Evolutionary conservation across 2,888 invertebrate species (phyloP).

Genomic region (Spodoptera picta): DNA sequence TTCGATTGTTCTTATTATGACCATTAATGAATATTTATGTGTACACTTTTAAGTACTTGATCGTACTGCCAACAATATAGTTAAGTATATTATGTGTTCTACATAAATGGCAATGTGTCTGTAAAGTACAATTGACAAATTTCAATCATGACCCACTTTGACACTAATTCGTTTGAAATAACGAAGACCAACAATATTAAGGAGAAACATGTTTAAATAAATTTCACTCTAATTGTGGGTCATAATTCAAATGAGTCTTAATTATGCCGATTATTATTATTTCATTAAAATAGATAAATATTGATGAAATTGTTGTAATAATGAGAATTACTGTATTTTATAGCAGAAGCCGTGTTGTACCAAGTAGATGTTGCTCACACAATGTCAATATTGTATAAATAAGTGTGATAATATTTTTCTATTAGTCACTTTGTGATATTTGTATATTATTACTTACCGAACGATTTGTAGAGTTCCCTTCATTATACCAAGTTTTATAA

Average conservation of each 20-base stretch:
- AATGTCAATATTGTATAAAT: conserved; percentile 45
- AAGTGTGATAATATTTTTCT: conserved; percentile 50
- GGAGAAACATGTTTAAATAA: too few relatives aligned
- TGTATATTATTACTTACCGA: neutral
- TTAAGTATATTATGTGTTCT: conserved; percentile 20
- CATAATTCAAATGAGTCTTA: too few relatives aligned
- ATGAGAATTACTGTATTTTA: conserved; percentile 11
- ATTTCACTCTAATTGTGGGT: too few relatives aligned
- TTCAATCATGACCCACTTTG: too few relatives aligned
- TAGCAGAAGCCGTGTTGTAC: conserved; percentile 13
- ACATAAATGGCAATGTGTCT: neutral
- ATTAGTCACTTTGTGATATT: conserved; percentile 38
- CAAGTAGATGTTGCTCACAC: conserved; percentile 42
- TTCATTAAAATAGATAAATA: neutral
- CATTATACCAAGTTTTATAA: neutral
- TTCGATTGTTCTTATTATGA: conserved; percentile 7
- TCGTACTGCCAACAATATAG: conserved; percentile 22
- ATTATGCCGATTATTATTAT: neutral
- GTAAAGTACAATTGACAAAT: neutral
- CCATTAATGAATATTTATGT: neutral
- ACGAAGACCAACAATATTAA: neutral
- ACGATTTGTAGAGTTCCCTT: neutral
- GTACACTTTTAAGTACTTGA: conserved; percentile 8
- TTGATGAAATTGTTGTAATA: conserved; percentile 1
- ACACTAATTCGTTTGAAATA: too few relatives aligned